A percentile compares a stretch with the other conserved stretches of the same genome.
phyloP scores from a whole-genome alignment of 2,113 vertebrate species.

The Rhynchopsitta pachyrhyncha region DNA sequence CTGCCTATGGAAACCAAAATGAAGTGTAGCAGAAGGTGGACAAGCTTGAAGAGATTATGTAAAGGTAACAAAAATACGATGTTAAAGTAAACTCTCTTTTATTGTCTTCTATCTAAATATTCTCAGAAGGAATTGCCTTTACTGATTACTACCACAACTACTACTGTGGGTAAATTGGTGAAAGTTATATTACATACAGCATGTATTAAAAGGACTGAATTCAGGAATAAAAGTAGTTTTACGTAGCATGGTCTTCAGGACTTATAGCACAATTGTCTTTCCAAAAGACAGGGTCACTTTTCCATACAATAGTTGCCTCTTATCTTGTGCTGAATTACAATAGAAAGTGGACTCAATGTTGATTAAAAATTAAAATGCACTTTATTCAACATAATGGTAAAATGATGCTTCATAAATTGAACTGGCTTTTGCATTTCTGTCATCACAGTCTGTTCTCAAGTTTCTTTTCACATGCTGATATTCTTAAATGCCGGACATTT shows the following conservation, averaged over 20 bases:
- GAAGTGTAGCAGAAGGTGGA: neutral
- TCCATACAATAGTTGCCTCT: conserved; percentile 9
- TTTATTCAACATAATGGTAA: conserved; percentile 34
- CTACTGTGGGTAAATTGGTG: neutral
- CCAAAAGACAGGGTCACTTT: conserved; percentile 24
- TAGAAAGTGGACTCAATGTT: neutral
- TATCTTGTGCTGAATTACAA: conserved; percentile 15
- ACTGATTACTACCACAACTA: neutral
- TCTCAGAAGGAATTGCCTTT: neutral
- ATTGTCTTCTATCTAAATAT: neutral
- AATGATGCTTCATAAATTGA: neutral
- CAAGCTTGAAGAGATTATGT: neutral
- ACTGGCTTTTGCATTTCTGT: conserved; percentile 17
- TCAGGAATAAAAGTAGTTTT: conserved; percentile 16
- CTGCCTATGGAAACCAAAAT: neutral
- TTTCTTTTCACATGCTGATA: conserved; percentile 39
- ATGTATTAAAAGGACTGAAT: neutral
- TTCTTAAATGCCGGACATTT: conserved; percentile 21
- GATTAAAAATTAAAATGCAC: conserved; percentile 56
- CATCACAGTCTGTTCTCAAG: neutral
- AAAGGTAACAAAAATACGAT: neutral
- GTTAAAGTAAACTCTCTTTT: neutral
- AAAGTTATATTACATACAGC: neutral
- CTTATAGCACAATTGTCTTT: conserved; percentile 22
- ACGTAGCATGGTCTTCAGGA: neutral